Percentiles rank a stretch among this genome's conserved stretches.
These are phyloP conservation scores for Eptatretus burgeri DNA, from an alignment of 2,113 vertebrate species.

Conservation along the genomic window DNA sequence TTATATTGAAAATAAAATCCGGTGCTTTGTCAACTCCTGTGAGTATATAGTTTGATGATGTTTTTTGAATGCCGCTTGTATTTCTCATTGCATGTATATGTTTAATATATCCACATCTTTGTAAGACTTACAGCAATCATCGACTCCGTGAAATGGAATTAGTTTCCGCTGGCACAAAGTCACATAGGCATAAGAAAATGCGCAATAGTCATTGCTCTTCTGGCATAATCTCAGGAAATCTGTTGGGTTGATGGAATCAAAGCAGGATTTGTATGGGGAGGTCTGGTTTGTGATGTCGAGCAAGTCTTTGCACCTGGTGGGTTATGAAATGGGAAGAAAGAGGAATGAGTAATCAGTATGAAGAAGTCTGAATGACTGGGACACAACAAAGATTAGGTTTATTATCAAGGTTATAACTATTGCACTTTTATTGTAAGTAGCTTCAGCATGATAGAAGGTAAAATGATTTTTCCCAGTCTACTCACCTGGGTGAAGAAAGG, in stretches of 20 bases:
- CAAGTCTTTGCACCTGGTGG: conserved; percentile 3
- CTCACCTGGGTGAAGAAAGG: conserved; percentile 1
- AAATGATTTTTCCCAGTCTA: not conserved
- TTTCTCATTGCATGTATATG: not conserved
- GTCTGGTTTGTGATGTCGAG: conserved; percentile 2
- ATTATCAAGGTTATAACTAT: not conserved
- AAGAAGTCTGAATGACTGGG: not conserved
- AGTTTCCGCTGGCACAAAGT: not conserved
- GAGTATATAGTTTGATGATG: not conserved
- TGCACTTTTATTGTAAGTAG: not conserved
- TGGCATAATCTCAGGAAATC: conserved; percentile 4
- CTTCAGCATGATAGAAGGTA: not conserved
- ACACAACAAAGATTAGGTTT: not conserved
- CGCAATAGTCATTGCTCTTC: not conserved
- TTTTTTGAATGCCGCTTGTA: not conserved
- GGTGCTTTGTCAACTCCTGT: not conserved
- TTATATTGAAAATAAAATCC: not conserved
- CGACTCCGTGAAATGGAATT: not conserved
- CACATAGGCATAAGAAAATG: not conserved
- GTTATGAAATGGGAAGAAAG: not conserved
- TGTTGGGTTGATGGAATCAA: not conserved
- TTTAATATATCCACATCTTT: not conserved
- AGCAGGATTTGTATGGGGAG: not conserved
- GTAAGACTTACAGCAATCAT: conserved; percentile 4
- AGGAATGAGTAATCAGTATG: not conserved